Evolutionary conservation across 64 coral and sea anemone genomes (phyloP), one percentile per base, ranked within the genome.

Genomic region (Exaiptasia diaphana): DNA sequence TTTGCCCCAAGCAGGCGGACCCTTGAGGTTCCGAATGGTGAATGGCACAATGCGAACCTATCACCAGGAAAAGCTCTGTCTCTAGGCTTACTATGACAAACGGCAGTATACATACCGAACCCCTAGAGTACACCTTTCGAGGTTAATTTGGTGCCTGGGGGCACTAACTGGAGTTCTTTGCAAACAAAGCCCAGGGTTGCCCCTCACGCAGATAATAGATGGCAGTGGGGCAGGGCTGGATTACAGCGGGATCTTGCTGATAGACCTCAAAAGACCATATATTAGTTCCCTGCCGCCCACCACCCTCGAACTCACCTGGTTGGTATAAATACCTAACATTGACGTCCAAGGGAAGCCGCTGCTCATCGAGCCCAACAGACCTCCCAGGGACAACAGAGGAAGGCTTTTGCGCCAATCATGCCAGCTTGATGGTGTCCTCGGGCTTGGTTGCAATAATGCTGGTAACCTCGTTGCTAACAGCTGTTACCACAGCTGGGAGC

Each of bases 301-400:
- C 78, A 23, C 78, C 78, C 56, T 81, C 86, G 8, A 89, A 29
- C 38, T 90, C 77, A 7, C 78, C 78, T 0, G 56, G 55, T 24
- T 74, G 53, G 43, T 90, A 90, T 4, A 90, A 12, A 70, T 83
- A 90, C 3, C 71, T 44, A 31, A 90, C 79, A 28, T 9, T 9
- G 5, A 46, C 37, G 0, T 0, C 32, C 9, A 48, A 90, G 46
- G 87, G 79, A 30, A 82, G 43, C 64, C 40, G 81, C 61, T 75
- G 41, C 30, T 76, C 77, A 2, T 60, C 17, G 10, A 76, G 2
- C 2, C 88, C 59, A 76, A 90, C 24, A 35, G 57, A 49, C 4
- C 78, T 30, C 4, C 44, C 61, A 28, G 48, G 45, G 56, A 53
- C 21, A 21, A 38, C 14, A 11, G 71, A 68, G 22, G 69, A 38